Evolutionary conservation across 2,888 invertebrate species (phyloP).

Genomic region (Trypoxylon attenuatum): DNA sequence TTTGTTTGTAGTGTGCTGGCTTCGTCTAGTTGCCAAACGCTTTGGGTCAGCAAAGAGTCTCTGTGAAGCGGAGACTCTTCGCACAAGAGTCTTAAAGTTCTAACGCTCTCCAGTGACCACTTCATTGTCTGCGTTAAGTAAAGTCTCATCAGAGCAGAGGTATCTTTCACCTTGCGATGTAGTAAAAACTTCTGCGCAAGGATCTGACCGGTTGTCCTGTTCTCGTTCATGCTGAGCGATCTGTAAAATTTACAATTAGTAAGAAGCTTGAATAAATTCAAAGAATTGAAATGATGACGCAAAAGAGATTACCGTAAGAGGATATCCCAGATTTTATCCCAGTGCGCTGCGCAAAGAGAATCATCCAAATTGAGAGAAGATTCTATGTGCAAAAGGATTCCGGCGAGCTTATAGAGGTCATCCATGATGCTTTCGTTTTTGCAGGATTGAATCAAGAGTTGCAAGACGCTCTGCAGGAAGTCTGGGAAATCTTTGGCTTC

Average conservation of each 20-base stretch:
- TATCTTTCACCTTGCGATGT: constrained; percentile 64
- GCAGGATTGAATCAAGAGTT: constrained; percentile 59
- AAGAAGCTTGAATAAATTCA: neutral
- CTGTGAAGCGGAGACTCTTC: too few species aligned
- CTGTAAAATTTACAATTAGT: constrained; percentile 52
- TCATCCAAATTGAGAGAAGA: constrained; percentile 37
- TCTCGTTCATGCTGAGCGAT: constrained; percentile 75
- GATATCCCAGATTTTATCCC: constrained; percentile 72
- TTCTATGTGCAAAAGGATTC: constrained; percentile 65
- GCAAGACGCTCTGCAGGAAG: constrained; percentile 72
- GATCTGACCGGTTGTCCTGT: constrained; percentile 71
- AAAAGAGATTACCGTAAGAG: constrained; percentile 71
- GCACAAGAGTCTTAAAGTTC: constrained; percentile 70
- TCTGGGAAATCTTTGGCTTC: constrained; percentile 65
- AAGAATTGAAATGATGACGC: too few species aligned
- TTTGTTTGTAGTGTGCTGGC: too few species aligned
- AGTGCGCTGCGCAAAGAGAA: constrained; percentile 59
- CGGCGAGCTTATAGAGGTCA: constrained; percentile 69
- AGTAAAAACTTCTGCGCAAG: constrained; percentile 73
- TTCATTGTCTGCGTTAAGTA: constrained; percentile 72
- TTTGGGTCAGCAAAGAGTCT: too few species aligned
- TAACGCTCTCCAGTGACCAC: constrained; percentile 69
- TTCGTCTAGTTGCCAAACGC: too few species aligned
- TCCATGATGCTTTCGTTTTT: constrained; percentile 68
- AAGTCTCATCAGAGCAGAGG: constrained; percentile 69